Conservation (phyloP, 2,888 invertebrate genomes). For the Embidobia sp. region DNA sequence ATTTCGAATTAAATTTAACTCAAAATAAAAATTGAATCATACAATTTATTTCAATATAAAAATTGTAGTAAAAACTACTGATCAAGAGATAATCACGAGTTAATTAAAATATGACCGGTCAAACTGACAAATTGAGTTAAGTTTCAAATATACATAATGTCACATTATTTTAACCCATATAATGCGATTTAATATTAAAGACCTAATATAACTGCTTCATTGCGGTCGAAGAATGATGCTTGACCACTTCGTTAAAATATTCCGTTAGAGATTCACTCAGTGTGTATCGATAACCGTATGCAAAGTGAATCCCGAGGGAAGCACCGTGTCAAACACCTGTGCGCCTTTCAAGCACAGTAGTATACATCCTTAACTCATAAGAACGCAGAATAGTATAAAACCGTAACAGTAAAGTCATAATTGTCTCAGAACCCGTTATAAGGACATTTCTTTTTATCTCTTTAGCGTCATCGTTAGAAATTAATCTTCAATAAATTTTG, state of each 20-base stretch:
- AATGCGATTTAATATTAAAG: constrained; percentile 52
- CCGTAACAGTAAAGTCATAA: constrained; percentile 55
- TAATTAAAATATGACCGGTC: no score
- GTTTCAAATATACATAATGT: not conserved
- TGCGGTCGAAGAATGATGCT: constrained; percentile 47
- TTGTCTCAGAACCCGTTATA: constrained; percentile 40
- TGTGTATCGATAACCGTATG: constrained; percentile 57
- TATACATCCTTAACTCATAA: constrained; percentile 13
- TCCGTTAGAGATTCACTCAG: constrained; percentile 60
- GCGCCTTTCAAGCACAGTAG: constrained; percentile 40
- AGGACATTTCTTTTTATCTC: constrained; percentile 14
- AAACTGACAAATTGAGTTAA: not conserved
- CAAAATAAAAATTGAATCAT: no score
- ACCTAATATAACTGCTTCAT: constrained; percentile 40
- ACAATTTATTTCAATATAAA: no score
- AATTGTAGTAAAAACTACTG: no score
- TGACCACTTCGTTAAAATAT: constrained; percentile 60
- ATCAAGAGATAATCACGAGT: no score
- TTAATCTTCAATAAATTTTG: no score
- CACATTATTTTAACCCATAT: constrained; percentile 43
- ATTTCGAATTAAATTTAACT: no score
- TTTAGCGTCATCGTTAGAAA: no score
- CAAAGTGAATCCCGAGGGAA: constrained; percentile 59
- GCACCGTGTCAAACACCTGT: constrained; percentile 60
- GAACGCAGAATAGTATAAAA: constrained; percentile 33